Conservation (phyloP, 2,888 invertebrate species). For the Dolomedes plantarius region DNA sequence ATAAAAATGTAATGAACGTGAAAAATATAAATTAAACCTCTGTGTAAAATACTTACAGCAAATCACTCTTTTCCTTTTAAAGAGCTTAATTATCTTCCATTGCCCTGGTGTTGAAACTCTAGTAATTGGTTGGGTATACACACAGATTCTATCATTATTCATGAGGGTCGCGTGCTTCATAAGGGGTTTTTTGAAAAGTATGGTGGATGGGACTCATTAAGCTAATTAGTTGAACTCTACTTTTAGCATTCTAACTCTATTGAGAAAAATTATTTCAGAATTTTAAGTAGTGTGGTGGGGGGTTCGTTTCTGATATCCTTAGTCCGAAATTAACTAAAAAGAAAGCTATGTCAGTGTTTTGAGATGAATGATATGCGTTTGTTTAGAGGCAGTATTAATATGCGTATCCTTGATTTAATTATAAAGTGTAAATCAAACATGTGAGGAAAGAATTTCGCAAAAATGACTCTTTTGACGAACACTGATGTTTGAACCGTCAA, state of each 20-base stretch:
- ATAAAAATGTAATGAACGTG: not conserved
- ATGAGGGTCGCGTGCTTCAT: not conserved
- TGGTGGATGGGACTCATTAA: not conserved
- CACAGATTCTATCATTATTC: not conserved
- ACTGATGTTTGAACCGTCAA: no score
- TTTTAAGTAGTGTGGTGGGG: not conserved
- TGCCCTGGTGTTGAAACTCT: conserved; percentile 51
- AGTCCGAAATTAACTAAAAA: no score
- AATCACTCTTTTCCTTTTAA: not conserved
- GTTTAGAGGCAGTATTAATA: no score
- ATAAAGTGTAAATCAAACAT: no score
- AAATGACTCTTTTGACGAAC: no score
- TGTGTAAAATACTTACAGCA: not conserved
- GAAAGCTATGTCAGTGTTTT: no score
- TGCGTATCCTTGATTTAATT: no score
- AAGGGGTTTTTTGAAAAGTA: not conserved
- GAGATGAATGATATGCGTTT: no score
- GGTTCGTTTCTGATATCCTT: not conserved
- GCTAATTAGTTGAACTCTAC: not conserved
- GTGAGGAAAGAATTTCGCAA: no score
- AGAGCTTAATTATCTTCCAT: conserved; percentile 42
- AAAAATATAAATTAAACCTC: not conserved
- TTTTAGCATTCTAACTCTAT: not conserved
- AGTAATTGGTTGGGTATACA: conserved; percentile 36
- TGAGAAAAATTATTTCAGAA: not conserved